Evolutionary conservation across 2,888 invertebrate genomes (phyloP), one percentile per base, ranked within the genome.

Genomic region (Meghimatium bilineatum): DNA sequence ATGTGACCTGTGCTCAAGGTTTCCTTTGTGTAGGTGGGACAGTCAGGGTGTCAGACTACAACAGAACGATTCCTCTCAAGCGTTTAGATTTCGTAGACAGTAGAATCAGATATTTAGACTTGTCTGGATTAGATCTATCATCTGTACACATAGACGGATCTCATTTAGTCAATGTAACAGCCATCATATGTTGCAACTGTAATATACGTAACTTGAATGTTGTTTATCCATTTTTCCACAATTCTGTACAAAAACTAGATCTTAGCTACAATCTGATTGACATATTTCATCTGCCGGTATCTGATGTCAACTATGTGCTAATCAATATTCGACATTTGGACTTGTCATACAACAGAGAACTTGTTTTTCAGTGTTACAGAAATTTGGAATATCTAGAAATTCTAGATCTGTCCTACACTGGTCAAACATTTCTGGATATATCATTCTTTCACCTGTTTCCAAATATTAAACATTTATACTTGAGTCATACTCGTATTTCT

Each of bases 391-490:
- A 23, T 69, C 69, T 69, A 56, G 49, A 81, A 32, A 44, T 17
- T 3, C 29, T 81, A 2, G 81, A 81, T 29, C 66, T 81, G 20
- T 81, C 81, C 6, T 12, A 44, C 23, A 81, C 74, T 49, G 49
- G 44, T 23, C 23, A 75, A 0, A 26, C 34, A 6, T 36, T 23
- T 29, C 10, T 81, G n/a, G 38, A 60, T 26, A 32, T 3, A 3
- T n/a, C n/a, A 2, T 26, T n/a, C 14, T 60, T 60, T 10, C 26
- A 14, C n/a, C 17, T 10, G 6, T 10, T 81, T 3, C 29, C 36
- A 0, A 36, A 26, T 0, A n/a, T 81, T 0, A 60, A 38, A 29
- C 34, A 36, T 32, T 49, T 81, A 1, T 44, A 74, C 29, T 71
- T 81, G 17, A 63, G 72, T 12, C 14, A 44, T 32, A 74, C 38